Percentiles rank a stretch among this genome's conserved stretches.
phyloP scores from a whole-genome alignment of 2,113 vertebrate species.

The Scomber scombrus region DNA sequence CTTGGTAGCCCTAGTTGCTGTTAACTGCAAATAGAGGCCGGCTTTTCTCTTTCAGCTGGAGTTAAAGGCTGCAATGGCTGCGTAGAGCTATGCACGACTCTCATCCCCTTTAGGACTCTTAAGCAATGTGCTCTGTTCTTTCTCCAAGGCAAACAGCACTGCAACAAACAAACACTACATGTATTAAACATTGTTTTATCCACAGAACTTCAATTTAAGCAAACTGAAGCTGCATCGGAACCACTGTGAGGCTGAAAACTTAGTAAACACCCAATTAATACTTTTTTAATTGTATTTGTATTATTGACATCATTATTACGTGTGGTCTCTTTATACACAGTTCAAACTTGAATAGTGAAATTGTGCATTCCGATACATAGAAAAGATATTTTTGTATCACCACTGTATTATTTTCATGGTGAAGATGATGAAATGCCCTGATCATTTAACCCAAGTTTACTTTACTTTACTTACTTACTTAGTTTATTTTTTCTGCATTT shows the following conservation, averaged over 20 bases:
- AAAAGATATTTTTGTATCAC: slow-evolving; percentile 4
- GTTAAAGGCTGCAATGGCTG: slow-evolving; percentile 76
- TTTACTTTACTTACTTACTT: too few relatives aligned
- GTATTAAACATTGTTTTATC: slow-evolving; percentile 52
- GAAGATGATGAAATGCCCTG: background rate
- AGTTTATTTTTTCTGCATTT: slow-evolving; percentile 10
- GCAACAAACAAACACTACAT: slow-evolving; percentile 60
- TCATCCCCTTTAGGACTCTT: slow-evolving; percentile 60
- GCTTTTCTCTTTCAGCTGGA: slow-evolving; percentile 81
- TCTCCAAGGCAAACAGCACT: slow-evolving; percentile 54
- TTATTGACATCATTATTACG: background rate
- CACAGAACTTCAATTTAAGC: slow-evolving; percentile 46
- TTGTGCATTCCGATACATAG: background rate
- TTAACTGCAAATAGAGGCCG: slow-evolving; percentile 65
- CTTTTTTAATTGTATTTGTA: slow-evolving; percentile 15
- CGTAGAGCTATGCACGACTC: slow-evolving; percentile 75
- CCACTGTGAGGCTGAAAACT: slow-evolving; percentile 46
- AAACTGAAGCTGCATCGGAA: slow-evolving; percentile 54
- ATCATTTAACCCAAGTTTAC: background rate
- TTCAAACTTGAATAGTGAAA: background rate
- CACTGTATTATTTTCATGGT: slow-evolving; percentile 9
- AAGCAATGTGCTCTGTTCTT: slow-evolving; percentile 58
- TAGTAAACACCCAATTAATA: slow-evolving; percentile 7
- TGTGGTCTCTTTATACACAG: background rate
- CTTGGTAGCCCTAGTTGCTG: slow-evolving; percentile 59